Conservation (phyloP, 2,113 vertebrate genomes). For the Melanotaenia duboulayi region DNA sequence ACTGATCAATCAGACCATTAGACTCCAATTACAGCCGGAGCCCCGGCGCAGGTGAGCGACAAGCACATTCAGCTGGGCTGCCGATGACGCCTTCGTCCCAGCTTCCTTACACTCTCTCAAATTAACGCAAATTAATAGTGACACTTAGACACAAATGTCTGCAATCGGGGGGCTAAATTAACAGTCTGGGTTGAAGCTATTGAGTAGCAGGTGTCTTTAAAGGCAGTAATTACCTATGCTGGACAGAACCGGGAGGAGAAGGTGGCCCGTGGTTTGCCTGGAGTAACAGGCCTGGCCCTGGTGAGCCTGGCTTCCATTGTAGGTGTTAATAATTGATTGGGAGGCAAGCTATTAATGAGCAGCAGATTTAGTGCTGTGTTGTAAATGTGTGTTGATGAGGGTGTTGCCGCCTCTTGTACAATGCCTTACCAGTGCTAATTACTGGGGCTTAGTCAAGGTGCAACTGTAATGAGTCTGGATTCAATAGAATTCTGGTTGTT, state of each 20-base stretch:
- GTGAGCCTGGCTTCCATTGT: slow-evolving; percentile 75
- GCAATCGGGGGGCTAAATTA: slow-evolving; percentile 81
- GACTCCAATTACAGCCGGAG: slow-evolving; percentile 83
- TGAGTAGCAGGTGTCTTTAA: slow-evolving; percentile 88
- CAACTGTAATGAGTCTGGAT: slow-evolving; percentile 78
- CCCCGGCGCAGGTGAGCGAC: slow-evolving; percentile 83
- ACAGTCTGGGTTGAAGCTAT: slow-evolving; percentile 84
- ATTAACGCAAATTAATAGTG: slow-evolving; percentile 88
- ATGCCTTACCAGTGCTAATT: slow-evolving; percentile 81
- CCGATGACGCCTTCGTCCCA: slow-evolving; percentile 57
- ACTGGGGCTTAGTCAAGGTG: slow-evolving; percentile 77
- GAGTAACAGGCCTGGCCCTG: slow-evolving; percentile 72
- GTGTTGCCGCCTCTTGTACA: slow-evolving; percentile 76
- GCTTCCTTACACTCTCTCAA: slow-evolving; percentile 74
- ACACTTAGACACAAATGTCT: slow-evolving; percentile 87
- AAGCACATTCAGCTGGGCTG: slow-evolving; percentile 67
- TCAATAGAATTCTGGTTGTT: slow-evolving; percentile 71
- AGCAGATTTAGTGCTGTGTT: slow-evolving; percentile 78
- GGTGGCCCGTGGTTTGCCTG: slow-evolving; percentile 70
- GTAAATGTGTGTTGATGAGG: slow-evolving; percentile 81
- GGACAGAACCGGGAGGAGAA: slow-evolving; percentile 74
- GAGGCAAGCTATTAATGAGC: slow-evolving; percentile 83
- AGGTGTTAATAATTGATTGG: slow-evolving; percentile 88
- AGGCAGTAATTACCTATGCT: slow-evolving; percentile 81
- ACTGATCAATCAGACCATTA: slow-evolving; percentile 88